Evolutionary conservation across 2,797 vertebrate genomes (phyloP).

Genomic region (Danio albolineatus): DNA sequence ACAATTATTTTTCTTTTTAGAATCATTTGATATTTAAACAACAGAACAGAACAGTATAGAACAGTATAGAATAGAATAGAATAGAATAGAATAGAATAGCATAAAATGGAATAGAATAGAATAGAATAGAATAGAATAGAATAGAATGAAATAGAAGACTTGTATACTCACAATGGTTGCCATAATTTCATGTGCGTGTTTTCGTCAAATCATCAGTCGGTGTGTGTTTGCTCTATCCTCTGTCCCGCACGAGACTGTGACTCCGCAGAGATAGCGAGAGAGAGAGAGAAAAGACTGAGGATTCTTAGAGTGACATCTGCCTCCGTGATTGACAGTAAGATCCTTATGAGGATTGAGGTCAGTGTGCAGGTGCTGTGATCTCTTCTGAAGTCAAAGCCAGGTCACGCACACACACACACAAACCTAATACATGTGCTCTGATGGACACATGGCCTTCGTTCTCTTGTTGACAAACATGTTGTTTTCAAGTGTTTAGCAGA

Average conservation of each 20-base stretch:
- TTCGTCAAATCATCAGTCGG: conserved; percentile 68
- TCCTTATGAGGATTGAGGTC: conserved; percentile 82
- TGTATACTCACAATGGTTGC: conserved; percentile 70
- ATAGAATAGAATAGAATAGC: background rate
- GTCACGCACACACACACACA: conserved; percentile 28
- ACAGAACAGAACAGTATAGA: too few species aligned
- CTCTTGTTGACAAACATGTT: background rate
- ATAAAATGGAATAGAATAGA: background rate
- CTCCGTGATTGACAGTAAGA: conserved; percentile 61
- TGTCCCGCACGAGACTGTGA: conserved; percentile 26
- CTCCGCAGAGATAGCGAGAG: conserved; percentile 9
- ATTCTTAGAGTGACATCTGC: background rate
- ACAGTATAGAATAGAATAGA: too few species aligned
- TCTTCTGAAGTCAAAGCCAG: conserved; percentile 61
- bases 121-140: background rate
- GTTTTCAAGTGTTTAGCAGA: background rate
- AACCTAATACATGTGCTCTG: conserved; percentile 7
- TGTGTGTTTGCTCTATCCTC: background rate
- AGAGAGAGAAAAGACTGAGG: background rate
- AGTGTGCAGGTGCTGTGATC: conserved; percentile 67
- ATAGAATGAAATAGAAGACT: conserved; percentile 6
- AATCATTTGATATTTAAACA: too few species aligned
- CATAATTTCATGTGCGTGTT: conserved; percentile 65
- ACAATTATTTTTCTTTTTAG: too few species aligned
- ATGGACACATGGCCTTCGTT: conserved; percentile 1